phyloP scores from a whole-genome alignment of 2,888 invertebrate genomes.

The Campoletis raptor region DNA sequence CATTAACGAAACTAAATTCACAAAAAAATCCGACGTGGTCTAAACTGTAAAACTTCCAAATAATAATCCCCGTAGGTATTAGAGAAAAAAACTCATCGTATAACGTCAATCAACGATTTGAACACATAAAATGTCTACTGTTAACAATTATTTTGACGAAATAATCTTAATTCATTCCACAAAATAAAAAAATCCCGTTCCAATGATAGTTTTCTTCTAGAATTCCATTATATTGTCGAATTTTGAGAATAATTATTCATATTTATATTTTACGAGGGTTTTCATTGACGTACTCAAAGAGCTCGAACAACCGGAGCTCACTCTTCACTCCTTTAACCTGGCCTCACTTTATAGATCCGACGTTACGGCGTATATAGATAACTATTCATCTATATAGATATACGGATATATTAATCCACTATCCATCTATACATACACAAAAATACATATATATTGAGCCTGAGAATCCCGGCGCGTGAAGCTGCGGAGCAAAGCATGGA shows the following conservation, averaged over 20 bases:
- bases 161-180: neutral
- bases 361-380: slow-evolving; percentile 37
- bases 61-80: neutral
- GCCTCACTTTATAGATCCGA: slow-evolving; percentile 65
- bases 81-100: neutral
- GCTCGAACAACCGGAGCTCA: slow-evolving; percentile 44
- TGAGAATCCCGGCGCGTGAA: slow-evolving; percentile 69
- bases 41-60: neutral
- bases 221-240: neutral
- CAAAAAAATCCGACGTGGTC: neutral
- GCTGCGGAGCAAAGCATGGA: slow-evolving; percentile 76
- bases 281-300: slow-evolving; percentile 18
- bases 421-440: slow-evolving; percentile 13
- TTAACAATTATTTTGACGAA: neutral
- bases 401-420: slow-evolving; percentile 36
- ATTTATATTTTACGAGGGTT: slow-evolving; percentile 9
- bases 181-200: neutral
- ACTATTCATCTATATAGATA: slow-evolving; percentile 34
- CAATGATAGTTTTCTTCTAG: neutral
- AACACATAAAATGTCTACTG: neutral
- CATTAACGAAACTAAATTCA: neutral
- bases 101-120: neutral
- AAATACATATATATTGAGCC: slow-evolving; percentile 39
- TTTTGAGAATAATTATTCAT: slow-evolving; percentile 2
- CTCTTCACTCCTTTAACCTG: slow-evolving; percentile 50